Conservation (phyloP, 37 sponge, comb jelly and placozoan species). For the Diacarnus erythraeanus region DNA sequence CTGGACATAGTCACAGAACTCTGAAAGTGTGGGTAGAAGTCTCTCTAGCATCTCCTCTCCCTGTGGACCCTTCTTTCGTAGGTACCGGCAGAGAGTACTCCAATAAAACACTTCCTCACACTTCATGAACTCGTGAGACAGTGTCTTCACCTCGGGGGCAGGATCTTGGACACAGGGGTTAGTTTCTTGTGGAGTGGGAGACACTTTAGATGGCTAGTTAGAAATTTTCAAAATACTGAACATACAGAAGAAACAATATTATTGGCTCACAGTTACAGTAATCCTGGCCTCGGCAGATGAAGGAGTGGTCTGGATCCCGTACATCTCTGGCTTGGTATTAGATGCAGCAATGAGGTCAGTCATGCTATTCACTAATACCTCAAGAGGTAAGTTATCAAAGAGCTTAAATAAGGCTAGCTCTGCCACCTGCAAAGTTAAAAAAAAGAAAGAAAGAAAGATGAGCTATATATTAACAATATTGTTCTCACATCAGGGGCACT, state of each 20-base stretch:
- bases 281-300: background rate
- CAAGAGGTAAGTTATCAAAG: slow-evolving; percentile 51
- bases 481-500: slow-evolving; percentile 44
- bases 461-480: no score
- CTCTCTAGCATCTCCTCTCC: slow-evolving; percentile 49
- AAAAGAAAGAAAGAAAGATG: no score
- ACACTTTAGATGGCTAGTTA: background rate
- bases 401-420: slow-evolving; percentile 52
- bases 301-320: slow-evolving; percentile 5
- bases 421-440: slow-evolving; percentile 28
- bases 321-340: slow-evolving; percentile 11
- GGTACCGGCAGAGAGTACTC: slow-evolving; percentile 66
- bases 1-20: slow-evolving; percentile 68
- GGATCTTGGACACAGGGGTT: background rate
- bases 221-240: background rate
- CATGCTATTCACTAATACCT: slow-evolving; percentile 29
- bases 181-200: background rate
- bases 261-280: background rate
- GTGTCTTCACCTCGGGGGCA: background rate
- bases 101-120: slow-evolving; percentile 77
- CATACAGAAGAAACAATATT: background rate
- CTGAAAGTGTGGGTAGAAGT: slow-evolving; percentile 63
- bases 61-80: slow-evolving; percentile 24
- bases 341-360: background rate
- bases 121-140: slow-evolving; percentile 40